Evolutionary conservation across 1,140 invertebrate species (phyloP).

Genomic region (Neuroterus valhalla): DNA sequence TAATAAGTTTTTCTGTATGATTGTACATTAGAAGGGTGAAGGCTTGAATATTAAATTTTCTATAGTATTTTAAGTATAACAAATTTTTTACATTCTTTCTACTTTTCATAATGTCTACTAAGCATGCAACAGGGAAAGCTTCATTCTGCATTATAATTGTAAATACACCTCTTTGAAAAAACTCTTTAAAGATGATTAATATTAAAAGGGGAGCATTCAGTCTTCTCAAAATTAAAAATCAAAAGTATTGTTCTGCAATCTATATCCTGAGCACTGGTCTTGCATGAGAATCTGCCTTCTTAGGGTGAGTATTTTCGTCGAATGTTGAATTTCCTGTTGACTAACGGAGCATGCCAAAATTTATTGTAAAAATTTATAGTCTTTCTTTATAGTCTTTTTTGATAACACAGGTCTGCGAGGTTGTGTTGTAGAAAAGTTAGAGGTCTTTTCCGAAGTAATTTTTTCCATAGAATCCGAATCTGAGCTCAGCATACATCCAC

Average conservation of each 20-base stretch:
- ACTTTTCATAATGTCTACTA: not conserved
- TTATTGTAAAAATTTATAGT: not conserved
- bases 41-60: not conserved
- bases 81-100: not conserved
- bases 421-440: too few relatives aligned
- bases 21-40: not conserved
- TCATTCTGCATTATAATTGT: too few relatives aligned
- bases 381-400: not conserved
- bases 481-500: too few relatives aligned
- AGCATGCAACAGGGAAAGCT: not conserved
- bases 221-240: not conserved
- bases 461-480: too few relatives aligned
- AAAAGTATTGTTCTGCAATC: slow-evolving; percentile 6
- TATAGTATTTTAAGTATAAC: not conserved
- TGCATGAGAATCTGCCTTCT: slow-evolving; percentile 33
- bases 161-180: not conserved
- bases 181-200: not conserved
- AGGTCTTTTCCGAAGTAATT: too few relatives aligned
- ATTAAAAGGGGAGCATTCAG: not conserved
- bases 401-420: too few relatives aligned
- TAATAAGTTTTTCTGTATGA: not conserved
- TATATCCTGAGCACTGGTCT: slow-evolving; percentile 22
- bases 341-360: slow-evolving; percentile 4
- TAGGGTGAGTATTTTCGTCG: slow-evolving; percentile 7
- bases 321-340: not conserved